Percentiles rank a stretch among this genome's conserved stretches.
phyloP scores from a whole-genome alignment of 2,888 invertebrate genomes.

The Imbricaverruca yamaguchii region DNA sequence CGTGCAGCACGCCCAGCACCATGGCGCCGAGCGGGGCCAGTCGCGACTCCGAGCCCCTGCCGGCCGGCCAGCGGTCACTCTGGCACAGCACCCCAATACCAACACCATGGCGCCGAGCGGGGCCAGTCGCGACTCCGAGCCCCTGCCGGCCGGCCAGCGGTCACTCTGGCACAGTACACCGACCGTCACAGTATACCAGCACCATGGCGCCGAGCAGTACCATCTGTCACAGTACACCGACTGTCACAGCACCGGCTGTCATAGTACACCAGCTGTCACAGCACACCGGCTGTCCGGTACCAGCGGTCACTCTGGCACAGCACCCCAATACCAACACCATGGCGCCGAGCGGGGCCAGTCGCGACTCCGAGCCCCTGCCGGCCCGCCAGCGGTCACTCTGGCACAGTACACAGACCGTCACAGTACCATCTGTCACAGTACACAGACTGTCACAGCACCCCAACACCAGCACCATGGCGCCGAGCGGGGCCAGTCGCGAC shows the following conservation, averaged over 20 bases:
- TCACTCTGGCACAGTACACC: no score
- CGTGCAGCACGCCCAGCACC: slow-evolving; percentile 22
- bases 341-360: slow-evolving; percentile 5
- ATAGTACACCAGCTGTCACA: no score
- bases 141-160: slow-evolving; percentile 55
- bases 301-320: no score
- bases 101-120: slow-evolving; percentile 23
- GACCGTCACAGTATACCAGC: no score
- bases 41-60: slow-evolving; percentile 60
- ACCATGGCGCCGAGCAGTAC: slow-evolving; percentile 25
- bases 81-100: no score
- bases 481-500: slow-evolving; percentile 39
- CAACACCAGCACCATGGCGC: slow-evolving; percentile 22
- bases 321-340: slow-evolving; percentile 24
- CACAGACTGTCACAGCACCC: no score
- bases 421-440: no score
- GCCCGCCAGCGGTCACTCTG: slow-evolving; percentile 49
- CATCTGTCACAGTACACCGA: no score
- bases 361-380: slow-evolving; percentile 60
- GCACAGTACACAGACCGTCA: no score
- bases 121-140: slow-evolving; percentile 53
- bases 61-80: slow-evolving; percentile 48
- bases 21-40: slow-evolving; percentile 18
- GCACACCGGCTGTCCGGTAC: no score
- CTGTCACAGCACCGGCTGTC: no score